Evolutionary conservation across 2,797 vertebrate species (phyloP).

Genomic region (Helicolenus hilgendorfi): DNA sequence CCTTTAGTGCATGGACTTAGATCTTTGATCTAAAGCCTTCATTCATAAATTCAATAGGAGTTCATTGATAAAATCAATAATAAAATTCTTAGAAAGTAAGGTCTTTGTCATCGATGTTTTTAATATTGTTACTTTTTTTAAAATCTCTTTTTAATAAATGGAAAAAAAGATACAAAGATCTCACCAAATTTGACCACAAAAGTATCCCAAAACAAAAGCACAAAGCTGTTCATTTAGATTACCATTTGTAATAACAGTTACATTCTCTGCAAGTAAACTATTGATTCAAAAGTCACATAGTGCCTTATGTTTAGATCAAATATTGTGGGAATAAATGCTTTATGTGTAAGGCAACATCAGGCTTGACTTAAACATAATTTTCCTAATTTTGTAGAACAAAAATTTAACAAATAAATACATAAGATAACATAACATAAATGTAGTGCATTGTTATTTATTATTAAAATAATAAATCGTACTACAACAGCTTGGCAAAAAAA

Average conservation of each 20-base stretch:
- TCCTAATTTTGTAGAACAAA: too few relatives aligned
- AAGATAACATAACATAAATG: too few relatives aligned
- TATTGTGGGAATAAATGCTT: not conserved
- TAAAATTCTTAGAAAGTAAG: not conserved
- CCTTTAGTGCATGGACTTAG: conserved; percentile 11
- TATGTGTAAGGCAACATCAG: too few relatives aligned
- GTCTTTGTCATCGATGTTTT: not conserved
- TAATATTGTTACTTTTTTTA: not conserved
- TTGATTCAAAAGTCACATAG: not conserved
- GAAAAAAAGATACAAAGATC: not conserved
- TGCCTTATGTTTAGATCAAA: not conserved
- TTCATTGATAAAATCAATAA: conserved; percentile 59
- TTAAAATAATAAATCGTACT: too few relatives aligned
- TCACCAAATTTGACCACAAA: not conserved
- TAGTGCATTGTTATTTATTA: too few relatives aligned
- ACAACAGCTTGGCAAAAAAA: too few relatives aligned
- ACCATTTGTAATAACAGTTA: not conserved
- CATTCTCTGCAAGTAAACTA: not conserved
- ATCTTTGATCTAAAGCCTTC: conserved; percentile 49
- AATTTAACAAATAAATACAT: too few relatives aligned
- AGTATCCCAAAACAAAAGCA: not conserved
- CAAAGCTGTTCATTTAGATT: not conserved
- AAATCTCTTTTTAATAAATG: not conserved
- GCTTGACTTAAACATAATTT: too few relatives aligned
- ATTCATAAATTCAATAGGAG: conserved; percentile 73